Evolutionary conservation across 2,888 invertebrate species (phyloP).

Genomic region (Elegia similella): DNA sequence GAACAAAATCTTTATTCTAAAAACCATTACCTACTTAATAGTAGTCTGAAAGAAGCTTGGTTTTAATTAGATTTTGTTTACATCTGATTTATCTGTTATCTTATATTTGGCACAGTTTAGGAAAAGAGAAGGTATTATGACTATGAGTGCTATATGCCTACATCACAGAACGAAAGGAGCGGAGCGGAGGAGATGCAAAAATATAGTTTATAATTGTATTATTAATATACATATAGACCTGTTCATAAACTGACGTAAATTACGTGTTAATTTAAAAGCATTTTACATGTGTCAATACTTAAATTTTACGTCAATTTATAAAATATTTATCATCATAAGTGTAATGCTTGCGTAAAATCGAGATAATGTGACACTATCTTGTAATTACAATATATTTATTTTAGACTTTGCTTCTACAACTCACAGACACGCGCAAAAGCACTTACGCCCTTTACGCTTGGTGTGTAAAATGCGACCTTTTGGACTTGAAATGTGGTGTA

Average conservation of each 20-base stretch:
- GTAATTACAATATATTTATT: neutral
- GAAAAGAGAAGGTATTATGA: slow-evolving; percentile 52
- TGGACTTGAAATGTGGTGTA: neutral
- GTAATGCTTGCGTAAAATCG: too few relatives aligned
- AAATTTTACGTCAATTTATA: neutral
- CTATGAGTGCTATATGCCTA: slow-evolving; percentile 70
- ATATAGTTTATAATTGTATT: slow-evolving; percentile 48
- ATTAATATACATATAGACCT: neutral
- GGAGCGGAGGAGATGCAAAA: slow-evolving; percentile 73
- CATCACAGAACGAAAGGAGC: slow-evolving; percentile 76
- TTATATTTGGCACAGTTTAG: slow-evolving; percentile 70
- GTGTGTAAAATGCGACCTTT: neutral
- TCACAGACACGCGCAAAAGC: too few relatives aligned
- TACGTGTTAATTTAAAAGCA: neutral
- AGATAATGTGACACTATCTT: neutral
- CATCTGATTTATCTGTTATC: slow-evolving; percentile 2
- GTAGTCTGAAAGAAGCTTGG: slow-evolving; percentile 17
- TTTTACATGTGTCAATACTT: neutral
- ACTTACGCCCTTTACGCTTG: neutral
- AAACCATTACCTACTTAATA: slow-evolving; percentile 19
- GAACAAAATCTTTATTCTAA: slow-evolving; percentile 5
- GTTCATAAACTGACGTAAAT: neutral
- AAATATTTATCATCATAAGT: neutral
- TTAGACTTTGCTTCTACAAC: too few relatives aligned
- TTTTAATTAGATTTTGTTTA: slow-evolving; percentile 22